Percentiles rank a stretch among this genome's conserved stretches.
These are phyloP conservation scores for Andricus quercusramuli DNA, from an alignment of 2,888 invertebrate genomes.

Conservation along the genomic window DNA sequence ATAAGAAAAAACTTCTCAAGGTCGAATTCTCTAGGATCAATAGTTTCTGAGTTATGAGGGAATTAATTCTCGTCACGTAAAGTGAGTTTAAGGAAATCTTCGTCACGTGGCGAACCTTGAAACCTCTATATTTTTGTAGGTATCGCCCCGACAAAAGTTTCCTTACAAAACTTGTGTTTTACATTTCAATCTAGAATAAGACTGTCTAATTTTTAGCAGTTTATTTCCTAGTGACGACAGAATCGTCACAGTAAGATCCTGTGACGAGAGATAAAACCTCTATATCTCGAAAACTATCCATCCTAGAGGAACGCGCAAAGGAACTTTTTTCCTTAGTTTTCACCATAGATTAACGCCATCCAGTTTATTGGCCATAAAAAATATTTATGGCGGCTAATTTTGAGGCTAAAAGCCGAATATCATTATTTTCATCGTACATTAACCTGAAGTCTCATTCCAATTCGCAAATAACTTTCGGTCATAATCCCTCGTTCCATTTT, in stretches of 20 bases:
- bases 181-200: not conserved
- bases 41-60: not conserved
- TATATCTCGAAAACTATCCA: no score
- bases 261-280: no score
- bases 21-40: not conserved
- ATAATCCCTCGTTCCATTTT: constrained; percentile 17
- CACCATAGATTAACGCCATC: no score
- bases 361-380: not conserved
- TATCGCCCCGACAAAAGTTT: no score
- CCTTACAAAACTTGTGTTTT: no score
- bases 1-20: not conserved
- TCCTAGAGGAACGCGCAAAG: no score
- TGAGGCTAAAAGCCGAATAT: not conserved
- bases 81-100: constrained; percentile 45
- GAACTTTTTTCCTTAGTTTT: no score
- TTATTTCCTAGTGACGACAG: no score
- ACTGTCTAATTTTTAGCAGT: not conserved
- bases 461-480: constrained; percentile 19
- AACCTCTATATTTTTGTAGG: not conserved
- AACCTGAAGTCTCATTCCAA: constrained; percentile 25
- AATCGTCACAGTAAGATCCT: no score
- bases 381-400: not conserved
- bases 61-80: not conserved
- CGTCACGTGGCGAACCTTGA: constrained; percentile 45
- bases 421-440: constrained; percentile 18